These are phyloP conservation scores for Sarcoramphus papa DNA, from an alignment of 2,797 vertebrate species.

Conservation along the genomic window DNA sequence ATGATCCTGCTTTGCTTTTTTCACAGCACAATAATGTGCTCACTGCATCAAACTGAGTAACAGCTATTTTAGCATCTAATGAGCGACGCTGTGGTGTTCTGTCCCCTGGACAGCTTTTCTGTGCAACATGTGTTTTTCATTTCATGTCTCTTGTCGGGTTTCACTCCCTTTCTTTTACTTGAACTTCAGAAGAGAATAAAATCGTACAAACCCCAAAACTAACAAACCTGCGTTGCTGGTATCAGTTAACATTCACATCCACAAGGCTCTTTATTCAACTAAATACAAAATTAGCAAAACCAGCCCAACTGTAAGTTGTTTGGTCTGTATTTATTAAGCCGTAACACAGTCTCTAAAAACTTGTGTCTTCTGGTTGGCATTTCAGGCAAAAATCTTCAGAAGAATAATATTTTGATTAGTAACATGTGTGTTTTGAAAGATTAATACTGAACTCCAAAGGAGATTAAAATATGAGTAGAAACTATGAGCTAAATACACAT, in stretches of 20 bases:
- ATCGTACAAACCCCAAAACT: background rate
- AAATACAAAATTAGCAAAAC: background rate
- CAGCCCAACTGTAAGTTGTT: background rate
- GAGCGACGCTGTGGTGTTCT: background rate
- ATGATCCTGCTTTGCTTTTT: background rate
- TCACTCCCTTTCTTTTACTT: conserved; percentile 10
- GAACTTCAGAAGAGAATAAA: conserved; percentile 11
- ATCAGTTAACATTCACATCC: background rate
- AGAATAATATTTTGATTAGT: conserved; percentile 54
- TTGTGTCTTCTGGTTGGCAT: conserved; percentile 23
- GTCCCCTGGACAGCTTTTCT: conserved; percentile 19
- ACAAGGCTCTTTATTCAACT: background rate
- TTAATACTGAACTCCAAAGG: conserved; percentile 21
- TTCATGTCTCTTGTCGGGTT: background rate
- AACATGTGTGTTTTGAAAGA: conserved; percentile 50
- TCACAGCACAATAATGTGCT: background rate
- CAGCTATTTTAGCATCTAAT: background rate
- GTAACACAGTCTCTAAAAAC: background rate
- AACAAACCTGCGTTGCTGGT: background rate
- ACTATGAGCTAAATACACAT: conserved; percentile 12
- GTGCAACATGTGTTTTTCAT: conserved; percentile 21
- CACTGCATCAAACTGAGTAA: background rate
- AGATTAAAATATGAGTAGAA: conserved; percentile 36
- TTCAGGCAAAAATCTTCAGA: conserved; percentile 7
- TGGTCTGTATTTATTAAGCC: background rate